phyloP scores from a whole-genome alignment of 1,140 invertebrate species.

The Melipona quadrifasciata region DNA sequence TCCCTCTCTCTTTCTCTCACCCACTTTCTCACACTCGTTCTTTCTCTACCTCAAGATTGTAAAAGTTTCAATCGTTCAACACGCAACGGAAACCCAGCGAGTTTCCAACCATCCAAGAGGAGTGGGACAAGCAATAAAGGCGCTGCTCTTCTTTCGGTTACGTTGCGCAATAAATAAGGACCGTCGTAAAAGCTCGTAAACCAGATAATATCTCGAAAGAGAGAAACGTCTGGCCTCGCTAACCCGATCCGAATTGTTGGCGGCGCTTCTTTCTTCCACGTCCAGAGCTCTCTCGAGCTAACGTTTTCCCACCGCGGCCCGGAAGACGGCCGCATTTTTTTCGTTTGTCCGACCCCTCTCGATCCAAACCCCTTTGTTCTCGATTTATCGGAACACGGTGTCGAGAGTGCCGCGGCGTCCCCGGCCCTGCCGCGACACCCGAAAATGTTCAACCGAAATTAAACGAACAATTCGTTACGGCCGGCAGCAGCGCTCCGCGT shows the following conservation, averaged over 20 bases:
- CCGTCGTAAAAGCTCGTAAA: constrained; percentile 71
- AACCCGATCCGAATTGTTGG: constrained; percentile 46
- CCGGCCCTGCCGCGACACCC: constrained; percentile 58
- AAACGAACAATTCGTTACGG: constrained; percentile 75
- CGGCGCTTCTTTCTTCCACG: constrained; percentile 42
- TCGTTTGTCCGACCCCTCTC: constrained; percentile 4
- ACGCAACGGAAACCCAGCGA: background rate
- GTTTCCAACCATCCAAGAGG: background rate
- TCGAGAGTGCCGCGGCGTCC: constrained; percentile 52
- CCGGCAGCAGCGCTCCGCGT: constrained; percentile 68
- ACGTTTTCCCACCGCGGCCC: constrained; percentile 54
- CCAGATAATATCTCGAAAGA: constrained; percentile 70
- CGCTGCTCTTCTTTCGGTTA: constrained; percentile 48
- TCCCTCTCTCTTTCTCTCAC: fast-evolving
- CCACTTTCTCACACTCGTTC: background rate
- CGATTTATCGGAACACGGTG: constrained; percentile 66
- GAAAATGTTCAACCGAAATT: constrained; percentile 76
- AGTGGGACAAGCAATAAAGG: constrained; percentile 46
- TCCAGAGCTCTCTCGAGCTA: constrained; percentile 28
- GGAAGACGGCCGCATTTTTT: constrained; percentile 56
- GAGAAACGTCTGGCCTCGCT: constrained; percentile 32
- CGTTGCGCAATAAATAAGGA: constrained; percentile 69
- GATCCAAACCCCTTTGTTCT: constrained; percentile 16
- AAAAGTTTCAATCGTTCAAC: background rate
- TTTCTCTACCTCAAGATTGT: background rate